Conservation (phyloP, 2,113 vertebrate species). For the Spermophilus dauricus region DNA sequence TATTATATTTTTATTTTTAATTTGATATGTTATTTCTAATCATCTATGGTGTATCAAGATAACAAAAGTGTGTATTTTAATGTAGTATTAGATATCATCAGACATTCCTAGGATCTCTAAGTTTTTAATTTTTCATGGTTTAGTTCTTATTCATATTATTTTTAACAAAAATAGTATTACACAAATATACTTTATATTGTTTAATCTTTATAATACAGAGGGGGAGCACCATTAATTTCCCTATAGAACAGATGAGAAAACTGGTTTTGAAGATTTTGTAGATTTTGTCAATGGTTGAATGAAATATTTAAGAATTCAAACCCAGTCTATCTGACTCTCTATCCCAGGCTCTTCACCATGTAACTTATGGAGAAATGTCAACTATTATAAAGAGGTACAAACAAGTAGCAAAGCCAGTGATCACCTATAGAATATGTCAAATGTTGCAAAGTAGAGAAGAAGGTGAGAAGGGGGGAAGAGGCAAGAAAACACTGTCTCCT, state of each 20-base stretch:
- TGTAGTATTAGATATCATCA: background rate
- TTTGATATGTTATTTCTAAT: slow-evolving; percentile 27
- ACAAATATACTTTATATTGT: background rate
- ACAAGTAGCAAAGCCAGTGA: too few relatives aligned
- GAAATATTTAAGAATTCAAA: slow-evolving; percentile 8
- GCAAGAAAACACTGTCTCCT: background rate
- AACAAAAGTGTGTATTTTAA: background rate
- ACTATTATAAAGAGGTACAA: too few relatives aligned
- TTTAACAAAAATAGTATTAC: background rate
- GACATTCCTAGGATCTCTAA: background rate
- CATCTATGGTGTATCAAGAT: background rate
- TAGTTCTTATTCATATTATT: background rate
- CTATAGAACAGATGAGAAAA: background rate
- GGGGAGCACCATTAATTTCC: background rate
- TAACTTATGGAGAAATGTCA: too few relatives aligned
- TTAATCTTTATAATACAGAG: background rate
- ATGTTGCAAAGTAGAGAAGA: background rate
- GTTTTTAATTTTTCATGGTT: background rate
- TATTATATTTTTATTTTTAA: slow-evolving; percentile 33
- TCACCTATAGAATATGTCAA: too few relatives aligned
- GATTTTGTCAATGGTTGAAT: background rate
- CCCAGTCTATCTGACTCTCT: background rate
- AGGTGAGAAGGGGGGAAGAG: background rate
- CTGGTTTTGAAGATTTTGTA: background rate
- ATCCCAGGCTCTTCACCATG: background rate